Percentiles rank a stretch among this genome's conserved stretches.
These are phyloP conservation scores for Rhegmatorhina hoffmannsi DNA, from an alignment of 2,113 vertebrate species.

Conservation along the genomic window DNA sequence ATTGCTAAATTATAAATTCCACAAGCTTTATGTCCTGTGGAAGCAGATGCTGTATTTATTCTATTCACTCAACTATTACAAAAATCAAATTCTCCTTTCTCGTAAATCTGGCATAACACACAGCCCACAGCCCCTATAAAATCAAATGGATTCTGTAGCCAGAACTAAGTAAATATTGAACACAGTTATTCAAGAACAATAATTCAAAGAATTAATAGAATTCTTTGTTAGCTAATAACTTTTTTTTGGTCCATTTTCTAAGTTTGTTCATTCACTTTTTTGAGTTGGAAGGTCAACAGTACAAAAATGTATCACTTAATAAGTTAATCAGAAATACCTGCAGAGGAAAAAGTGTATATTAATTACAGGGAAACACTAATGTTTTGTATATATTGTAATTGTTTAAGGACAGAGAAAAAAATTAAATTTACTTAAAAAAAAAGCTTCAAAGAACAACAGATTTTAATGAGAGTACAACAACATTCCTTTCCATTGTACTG, in stretches of 20 bases:
- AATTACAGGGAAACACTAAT: not conserved
- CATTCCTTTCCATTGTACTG: not conserved
- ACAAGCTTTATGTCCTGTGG: not conserved
- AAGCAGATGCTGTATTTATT: not conserved
- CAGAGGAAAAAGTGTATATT: not conserved
- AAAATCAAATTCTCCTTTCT: not conserved
- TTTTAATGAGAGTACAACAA: not conserved
- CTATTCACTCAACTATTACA: not conserved
- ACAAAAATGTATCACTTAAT: not conserved
- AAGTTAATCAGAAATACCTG: not conserved
- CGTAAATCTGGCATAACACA: not conserved
- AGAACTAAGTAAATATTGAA: constrained; percentile 7
- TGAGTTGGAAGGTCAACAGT: not conserved
- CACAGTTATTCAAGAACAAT: not conserved
- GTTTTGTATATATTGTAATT: not conserved
- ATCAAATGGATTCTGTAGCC: not conserved
- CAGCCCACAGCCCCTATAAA: not conserved
- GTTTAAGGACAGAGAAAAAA: not conserved
- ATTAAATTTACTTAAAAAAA: not conserved
- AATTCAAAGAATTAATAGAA: not conserved
- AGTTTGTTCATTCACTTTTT: not conserved
- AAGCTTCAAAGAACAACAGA: not conserved
- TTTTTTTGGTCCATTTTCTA: not conserved
- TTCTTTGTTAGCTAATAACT: not conserved
- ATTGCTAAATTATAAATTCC: not conserved